Base-by-base conservation (phyloP, 2,797 vertebrate species). In the Ctenosaura bakeri region DNA sequence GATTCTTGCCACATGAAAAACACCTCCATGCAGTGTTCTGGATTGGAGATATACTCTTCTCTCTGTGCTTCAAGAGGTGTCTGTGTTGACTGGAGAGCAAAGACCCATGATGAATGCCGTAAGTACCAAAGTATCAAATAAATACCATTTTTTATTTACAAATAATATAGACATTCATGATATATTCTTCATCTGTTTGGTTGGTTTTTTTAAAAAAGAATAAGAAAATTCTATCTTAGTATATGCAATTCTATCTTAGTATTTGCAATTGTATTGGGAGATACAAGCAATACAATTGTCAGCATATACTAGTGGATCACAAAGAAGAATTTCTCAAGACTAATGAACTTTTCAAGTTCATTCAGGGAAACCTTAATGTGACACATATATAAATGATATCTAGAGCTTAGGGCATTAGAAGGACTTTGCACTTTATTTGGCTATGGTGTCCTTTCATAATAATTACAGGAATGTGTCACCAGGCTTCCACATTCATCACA, bases 21-120 rank as follows among this genome's bases (percentile, higher is more conserved):
- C 24, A 0, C 1, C 5, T 85, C 13, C 0, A 88, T 95, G 77
- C 86, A 92, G 86, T 98, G 97, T 83, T 97, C 97, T 0, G 85
- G 94, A 74, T 89, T 98, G 85, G 96, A 97, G 94, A 95, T 97
- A 1, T 98, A 98, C 1, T 96, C 97, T 5, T 85, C 96, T 0
- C 95, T 97, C 82, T 98, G 97, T 12, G 95, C 94, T 0, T 26
- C 94, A 35, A 89, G 88, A 22, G 96, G 94, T 13, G 29, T 96
- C 54, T 98, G 97, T 86, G 35, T 97, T 18, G 94, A 97, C 90
- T 98, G 97, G 97, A 96, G 97, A 93, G 13, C 64, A 83, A 52
- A 10, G 32, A 97, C 97, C 82, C 95, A 97, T 32, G 80, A 88
- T 8, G 88, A 66, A 4, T 98, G 98, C 52, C 0, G 98, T 98